Percentiles rank a stretch among this genome's conserved stretches.
phyloP scores from a whole-genome alignment of 1,140 invertebrate species.

The Grapholita molesta region DNA sequence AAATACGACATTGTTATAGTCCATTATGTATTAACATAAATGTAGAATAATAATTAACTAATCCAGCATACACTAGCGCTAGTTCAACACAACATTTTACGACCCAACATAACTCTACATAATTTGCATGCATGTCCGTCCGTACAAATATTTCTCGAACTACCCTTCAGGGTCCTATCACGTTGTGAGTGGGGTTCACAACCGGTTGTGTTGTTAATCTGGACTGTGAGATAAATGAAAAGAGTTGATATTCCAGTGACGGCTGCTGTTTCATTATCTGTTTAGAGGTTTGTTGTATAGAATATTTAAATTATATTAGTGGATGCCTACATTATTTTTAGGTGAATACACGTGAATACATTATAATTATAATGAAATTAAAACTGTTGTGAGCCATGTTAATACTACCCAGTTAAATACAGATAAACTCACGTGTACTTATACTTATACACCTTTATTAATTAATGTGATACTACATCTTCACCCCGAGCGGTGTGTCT shows the following conservation, averaged over 20 bases:
- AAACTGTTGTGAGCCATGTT: too few species aligned
- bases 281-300: background rate
- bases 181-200: background rate
- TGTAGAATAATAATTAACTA: background rate
- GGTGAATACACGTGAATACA: too few species aligned
- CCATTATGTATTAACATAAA: background rate
- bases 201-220: background rate
- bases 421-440: too few species aligned
- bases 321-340: too few species aligned
- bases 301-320: too few species aligned
- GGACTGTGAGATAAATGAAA: background rate
- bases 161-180: background rate
- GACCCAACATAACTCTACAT: background rate
- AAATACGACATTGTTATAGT: too few species aligned
- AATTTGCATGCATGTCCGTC: background rate
- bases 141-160: constrained; percentile 1
- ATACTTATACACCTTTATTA: too few species aligned
- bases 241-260: background rate
- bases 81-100: background rate
- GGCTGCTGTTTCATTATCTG: background rate
- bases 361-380: too few species aligned
- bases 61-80: background rate
- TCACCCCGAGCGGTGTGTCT: too few species aligned
- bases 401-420: too few species aligned
- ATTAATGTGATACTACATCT: too few species aligned